Conservation (phyloP, 2,797 vertebrate genomes). For the Hemibagrus guttatus region DNA sequence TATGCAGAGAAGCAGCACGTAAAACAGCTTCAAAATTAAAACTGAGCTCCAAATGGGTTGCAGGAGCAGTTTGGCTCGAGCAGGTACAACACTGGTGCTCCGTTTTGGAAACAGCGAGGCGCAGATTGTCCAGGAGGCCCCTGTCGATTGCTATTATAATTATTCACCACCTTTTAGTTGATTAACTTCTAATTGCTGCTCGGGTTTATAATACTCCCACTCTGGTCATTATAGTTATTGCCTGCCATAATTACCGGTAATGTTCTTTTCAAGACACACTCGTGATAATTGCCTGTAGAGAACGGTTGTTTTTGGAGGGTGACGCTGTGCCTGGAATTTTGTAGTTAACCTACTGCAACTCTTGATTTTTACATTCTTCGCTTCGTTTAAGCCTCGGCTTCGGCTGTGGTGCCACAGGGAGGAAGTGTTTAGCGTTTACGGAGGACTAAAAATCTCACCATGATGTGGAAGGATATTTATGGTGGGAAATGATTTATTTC, state of each 20-base stretch:
- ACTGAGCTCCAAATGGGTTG: constrained; percentile 52
- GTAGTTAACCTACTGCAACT: not conserved
- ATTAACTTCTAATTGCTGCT: constrained; percentile 99
- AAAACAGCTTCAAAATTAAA: constrained; percentile 63
- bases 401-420: not conserved
- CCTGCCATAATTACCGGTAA: constrained; percentile 99
- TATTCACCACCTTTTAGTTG: constrained; percentile 98
- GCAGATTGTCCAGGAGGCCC: constrained; percentile 62
- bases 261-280: constrained; percentile 75
- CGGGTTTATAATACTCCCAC: constrained; percentile 92
- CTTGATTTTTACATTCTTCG: not conserved
- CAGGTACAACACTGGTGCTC: constrained; percentile 39
- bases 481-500: not conserved
- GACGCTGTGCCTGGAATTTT: constrained; percentile 50
- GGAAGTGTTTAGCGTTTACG: too few relatives aligned
- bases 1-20: constrained; percentile 42
- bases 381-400: not conserved
- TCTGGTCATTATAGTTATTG: constrained; percentile 95
- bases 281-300: constrained; percentile 86
- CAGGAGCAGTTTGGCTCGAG: constrained; percentile 25
- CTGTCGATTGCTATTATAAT: constrained; percentile 92
- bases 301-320: constrained; percentile 80
- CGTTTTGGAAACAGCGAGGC: constrained; percentile 48
- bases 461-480: not conserved
- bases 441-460: too few relatives aligned